Evolutionary conservation across 2,797 vertebrate species (phyloP).

Genomic region (Labroides dimidiatus): DNA sequence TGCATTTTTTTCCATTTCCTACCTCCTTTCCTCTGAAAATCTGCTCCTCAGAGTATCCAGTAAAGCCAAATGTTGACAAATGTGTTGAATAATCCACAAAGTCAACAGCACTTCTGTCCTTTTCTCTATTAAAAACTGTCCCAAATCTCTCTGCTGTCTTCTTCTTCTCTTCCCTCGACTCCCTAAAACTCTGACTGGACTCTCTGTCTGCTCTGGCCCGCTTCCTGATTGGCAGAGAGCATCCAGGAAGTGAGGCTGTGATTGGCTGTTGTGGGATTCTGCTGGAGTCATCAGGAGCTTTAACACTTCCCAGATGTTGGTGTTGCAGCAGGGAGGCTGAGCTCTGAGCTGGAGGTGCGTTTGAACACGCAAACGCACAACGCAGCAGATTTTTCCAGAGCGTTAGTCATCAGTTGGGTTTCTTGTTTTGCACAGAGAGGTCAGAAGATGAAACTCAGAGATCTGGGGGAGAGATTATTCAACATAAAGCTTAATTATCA

Average conservation of each 20-base stretch:
- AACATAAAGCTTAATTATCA: background rate
- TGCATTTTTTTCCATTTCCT: conserved; percentile 44
- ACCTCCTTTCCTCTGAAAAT: conserved; percentile 41
- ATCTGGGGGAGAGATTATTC: background rate
- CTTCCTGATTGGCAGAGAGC: conserved; percentile 53
- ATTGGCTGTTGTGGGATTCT: conserved; percentile 66
- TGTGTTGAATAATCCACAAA: background rate
- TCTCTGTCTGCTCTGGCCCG: conserved; percentile 20
- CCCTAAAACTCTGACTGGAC: conserved; percentile 9
- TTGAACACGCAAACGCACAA: conserved; percentile 21
- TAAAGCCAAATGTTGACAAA: background rate
- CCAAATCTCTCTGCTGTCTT: conserved; percentile 1
- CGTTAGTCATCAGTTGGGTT: background rate
- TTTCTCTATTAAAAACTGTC: background rate
- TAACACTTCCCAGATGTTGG: conserved; percentile 79
- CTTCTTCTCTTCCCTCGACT: conserved; percentile 7
- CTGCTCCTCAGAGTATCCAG: background rate
- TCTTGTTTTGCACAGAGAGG: background rate
- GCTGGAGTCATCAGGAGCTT: conserved; percentile 68
- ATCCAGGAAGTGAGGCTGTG: conserved; percentile 45
- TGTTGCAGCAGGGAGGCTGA: conserved; percentile 31
- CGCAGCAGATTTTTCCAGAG: conserved; percentile 24
- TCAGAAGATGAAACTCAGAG: no score
- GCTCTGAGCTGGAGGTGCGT: conserved; percentile 16
- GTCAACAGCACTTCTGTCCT: background rate